A percentile compares a stretch with the other conserved stretches of the same genome.
These are phyloP conservation scores for Lutjanus campechanus DNA, from an alignment of 2,797 vertebrate genomes.

Conservation along the genomic window DNA sequence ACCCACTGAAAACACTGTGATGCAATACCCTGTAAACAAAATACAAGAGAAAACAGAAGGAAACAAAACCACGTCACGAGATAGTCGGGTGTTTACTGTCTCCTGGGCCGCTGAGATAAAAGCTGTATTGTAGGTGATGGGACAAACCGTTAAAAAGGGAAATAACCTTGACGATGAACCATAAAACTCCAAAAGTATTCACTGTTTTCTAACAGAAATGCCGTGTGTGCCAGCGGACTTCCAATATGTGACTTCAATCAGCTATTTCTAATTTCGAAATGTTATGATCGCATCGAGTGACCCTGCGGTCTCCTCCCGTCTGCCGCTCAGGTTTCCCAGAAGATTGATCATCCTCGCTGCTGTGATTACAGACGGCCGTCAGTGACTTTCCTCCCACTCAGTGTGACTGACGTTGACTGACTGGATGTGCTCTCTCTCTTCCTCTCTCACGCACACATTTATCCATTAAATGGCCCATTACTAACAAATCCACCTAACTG, in stretches of 20 bases:
- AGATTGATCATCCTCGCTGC: conserved; percentile 12
- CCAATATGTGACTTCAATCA: not conserved
- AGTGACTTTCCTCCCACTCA: conserved; percentile 27
- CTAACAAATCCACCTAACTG: not conserved
- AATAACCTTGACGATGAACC: not conserved
- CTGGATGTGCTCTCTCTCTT: conserved; percentile 10
- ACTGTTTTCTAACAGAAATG: not conserved
- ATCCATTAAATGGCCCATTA: not conserved
- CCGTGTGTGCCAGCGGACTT: not conserved
- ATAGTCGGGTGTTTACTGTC: not conserved
- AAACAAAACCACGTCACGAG: conserved; percentile 21
- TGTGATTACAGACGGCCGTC: conserved; percentile 37
- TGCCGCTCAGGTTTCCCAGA: conserved; percentile 29
- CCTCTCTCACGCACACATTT: not conserved
- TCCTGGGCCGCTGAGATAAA: conserved; percentile 7
- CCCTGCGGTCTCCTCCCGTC: conserved; percentile 17
- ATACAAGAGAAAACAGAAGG: conserved; percentile 10
- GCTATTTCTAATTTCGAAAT: conserved; percentile 1
- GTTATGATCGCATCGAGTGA: not conserved
- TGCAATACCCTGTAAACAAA: not conserved
- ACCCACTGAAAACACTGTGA: not conserved
- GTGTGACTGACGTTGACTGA: conserved; percentile 26
- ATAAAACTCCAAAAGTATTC: not conserved
- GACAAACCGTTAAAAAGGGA: conserved; percentile 5
- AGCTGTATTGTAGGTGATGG: not conserved